phyloP scores from a whole-genome alignment of 2,113 vertebrate genomes.

The Phoxinus phoxinus region DNA sequence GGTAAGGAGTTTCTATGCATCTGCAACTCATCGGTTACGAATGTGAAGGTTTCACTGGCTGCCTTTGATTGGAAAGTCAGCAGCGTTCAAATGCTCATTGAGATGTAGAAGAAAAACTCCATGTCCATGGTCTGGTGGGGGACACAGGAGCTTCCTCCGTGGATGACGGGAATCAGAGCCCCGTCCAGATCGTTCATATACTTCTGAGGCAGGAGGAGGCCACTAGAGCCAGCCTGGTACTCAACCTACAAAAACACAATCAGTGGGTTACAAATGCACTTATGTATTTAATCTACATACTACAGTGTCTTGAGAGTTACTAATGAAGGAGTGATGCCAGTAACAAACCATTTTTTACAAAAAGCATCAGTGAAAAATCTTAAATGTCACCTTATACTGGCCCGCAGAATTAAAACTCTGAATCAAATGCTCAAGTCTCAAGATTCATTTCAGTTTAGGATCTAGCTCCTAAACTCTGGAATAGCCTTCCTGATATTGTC shows the following conservation, averaged over 20 bases:
- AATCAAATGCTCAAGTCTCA: background rate
- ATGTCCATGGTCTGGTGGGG: conserved; percentile 84
- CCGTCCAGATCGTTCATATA: conserved; percentile 93
- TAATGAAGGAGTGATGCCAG: too few relatives aligned
- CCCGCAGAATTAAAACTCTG: too few relatives aligned
- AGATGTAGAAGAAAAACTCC: conserved; percentile 92
- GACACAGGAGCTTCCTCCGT: conserved; percentile 80
- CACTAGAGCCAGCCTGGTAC: conserved; percentile 89
- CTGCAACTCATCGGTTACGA: conserved; percentile 9
- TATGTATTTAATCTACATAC: background rate
- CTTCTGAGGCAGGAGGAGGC: conserved; percentile 85
- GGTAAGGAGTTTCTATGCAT: background rate
- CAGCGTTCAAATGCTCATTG: conserved; percentile 75
- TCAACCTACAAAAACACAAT: conserved; percentile 80
- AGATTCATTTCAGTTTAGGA: background rate
- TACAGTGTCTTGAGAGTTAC: too few relatives aligned
- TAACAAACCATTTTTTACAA: too few relatives aligned
- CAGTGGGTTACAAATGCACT: background rate
- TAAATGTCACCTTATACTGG: too few relatives aligned
- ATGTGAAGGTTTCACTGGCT: conserved; percentile 57
- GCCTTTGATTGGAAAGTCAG: background rate
- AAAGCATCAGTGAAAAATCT: too few relatives aligned
- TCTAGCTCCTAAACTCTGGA: too few relatives aligned
- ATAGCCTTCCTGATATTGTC: too few relatives aligned
- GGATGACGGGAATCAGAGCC: conserved; percentile 91